A percentile compares a stretch with the other conserved stretches of the same genome.
Conservation (phyloP, 2,797 vertebrate genomes). For the Pipistrellus nathusii region DNA sequence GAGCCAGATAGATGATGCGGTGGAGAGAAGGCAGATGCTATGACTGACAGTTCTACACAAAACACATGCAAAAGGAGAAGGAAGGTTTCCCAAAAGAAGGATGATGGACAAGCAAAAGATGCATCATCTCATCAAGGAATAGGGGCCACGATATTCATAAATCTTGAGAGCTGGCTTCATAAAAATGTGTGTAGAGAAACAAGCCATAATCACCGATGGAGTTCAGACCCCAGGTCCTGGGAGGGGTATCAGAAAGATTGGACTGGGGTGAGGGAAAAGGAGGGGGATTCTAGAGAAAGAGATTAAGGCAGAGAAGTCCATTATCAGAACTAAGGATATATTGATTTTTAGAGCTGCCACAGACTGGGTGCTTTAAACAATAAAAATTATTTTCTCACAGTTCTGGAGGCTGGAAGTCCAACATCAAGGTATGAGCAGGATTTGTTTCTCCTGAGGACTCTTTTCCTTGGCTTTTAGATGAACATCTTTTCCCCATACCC, state of each 20-base stretch:
- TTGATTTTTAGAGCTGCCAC: background rate
- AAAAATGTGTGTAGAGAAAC: background rate
- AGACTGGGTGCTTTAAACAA: background rate
- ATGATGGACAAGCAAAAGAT: background rate
- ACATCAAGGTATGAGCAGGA: background rate
- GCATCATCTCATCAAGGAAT: background rate
- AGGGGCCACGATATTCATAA: background rate
- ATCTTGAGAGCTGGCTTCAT: background rate
- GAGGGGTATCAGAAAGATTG: background rate
- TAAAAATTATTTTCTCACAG: background rate
- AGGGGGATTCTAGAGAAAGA: background rate
- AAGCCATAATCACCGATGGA: background rate
- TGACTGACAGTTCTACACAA: background rate
- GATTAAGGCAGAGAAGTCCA: background rate
- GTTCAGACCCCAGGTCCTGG: background rate
- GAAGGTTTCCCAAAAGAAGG: background rate
- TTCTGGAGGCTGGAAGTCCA: background rate
- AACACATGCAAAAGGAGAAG: background rate
- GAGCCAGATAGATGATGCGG: background rate
- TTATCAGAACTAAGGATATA: background rate
- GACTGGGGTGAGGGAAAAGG: background rate
- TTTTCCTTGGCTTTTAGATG: background rate
- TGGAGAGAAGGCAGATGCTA: background rate
- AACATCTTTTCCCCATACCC: background rate
- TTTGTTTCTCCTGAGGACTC: background rate